Conservation (phyloP, 2,888 invertebrate species). For the Eupithecia centaureata region DNA sequence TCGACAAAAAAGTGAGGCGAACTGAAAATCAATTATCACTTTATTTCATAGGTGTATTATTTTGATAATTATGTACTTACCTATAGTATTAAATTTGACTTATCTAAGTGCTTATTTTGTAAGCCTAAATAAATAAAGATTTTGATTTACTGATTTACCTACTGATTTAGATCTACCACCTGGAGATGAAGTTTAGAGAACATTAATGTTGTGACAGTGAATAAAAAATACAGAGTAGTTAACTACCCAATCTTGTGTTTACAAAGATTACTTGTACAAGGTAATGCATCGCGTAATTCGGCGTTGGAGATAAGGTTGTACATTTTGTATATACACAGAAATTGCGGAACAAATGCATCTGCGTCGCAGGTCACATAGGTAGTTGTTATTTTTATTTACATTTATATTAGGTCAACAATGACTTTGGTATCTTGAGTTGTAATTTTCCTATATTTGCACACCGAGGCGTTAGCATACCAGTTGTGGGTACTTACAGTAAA, state of each 20-base stretch:
- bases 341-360: not conserved
- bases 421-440: conserved; percentile 46
- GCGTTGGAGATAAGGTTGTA: not conserved
- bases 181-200: not conserved
- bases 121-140: too few relatives aligned
- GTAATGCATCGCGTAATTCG: not conserved
- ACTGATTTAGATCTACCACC: too few relatives aligned
- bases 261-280: not conserved
- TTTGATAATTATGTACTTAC: too few relatives aligned
- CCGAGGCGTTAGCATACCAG: conserved; percentile 57
- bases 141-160: too few relatives aligned
- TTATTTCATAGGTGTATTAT: too few relatives aligned
- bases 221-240: not conserved
- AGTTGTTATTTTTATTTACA: not conserved
- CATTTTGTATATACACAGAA: not conserved
- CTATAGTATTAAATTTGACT: too few relatives aligned
- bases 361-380: not conserved
- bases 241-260: not conserved
- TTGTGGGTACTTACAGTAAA: not conserved
- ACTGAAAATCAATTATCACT: too few relatives aligned
- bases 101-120: too few relatives aligned
- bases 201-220: not conserved
- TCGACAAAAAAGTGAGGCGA: too few relatives aligned
- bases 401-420: not conserved
- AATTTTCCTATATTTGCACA: conserved; percentile 79